Conservation (phyloP, 1,140 invertebrate species). For the Temnothorax nylanderi region DNA sequence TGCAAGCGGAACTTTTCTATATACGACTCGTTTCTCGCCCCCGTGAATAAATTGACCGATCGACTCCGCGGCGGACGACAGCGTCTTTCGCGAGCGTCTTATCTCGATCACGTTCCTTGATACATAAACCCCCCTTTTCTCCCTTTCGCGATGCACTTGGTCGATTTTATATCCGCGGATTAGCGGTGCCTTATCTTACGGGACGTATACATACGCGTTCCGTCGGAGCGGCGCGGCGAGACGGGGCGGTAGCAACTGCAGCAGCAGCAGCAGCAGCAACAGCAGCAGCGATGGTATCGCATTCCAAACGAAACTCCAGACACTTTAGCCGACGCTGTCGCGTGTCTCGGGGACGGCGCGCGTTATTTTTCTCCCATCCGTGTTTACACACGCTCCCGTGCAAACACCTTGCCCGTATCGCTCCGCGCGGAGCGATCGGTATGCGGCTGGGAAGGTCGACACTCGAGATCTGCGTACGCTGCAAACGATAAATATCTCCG, state of each 20-base stretch:
- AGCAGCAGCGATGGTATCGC: constrained; percentile 54
- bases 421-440: constrained; percentile 51
- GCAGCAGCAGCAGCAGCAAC: not conserved
- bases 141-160: not conserved
- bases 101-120: not conserved
- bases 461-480: constrained; percentile 55
- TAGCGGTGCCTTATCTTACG: not conserved
- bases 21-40: too few relatives aligned
- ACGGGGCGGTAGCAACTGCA: not conserved
- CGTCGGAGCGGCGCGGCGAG: not conserved
- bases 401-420: constrained; percentile 63
- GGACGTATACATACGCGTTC: not conserved
- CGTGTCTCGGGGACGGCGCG: constrained; percentile 50
- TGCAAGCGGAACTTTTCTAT: not conserved
- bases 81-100: not conserved
- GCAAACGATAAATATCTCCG: constrained; percentile 58
- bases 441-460: constrained; percentile 65
- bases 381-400: constrained; percentile 55
- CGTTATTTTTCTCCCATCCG: constrained; percentile 63
- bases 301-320: constrained; percentile 64
- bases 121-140: not conserved
- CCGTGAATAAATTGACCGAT: not conserved
- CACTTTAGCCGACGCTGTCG: constrained; percentile 59
- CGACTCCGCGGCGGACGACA: not conserved
- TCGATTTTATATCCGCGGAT: not conserved